Evolutionary conservation across 2,888 invertebrate species (phyloP), one percentile per base, ranked within the genome.

Genomic region (Clitarchus hookeri): DNA sequence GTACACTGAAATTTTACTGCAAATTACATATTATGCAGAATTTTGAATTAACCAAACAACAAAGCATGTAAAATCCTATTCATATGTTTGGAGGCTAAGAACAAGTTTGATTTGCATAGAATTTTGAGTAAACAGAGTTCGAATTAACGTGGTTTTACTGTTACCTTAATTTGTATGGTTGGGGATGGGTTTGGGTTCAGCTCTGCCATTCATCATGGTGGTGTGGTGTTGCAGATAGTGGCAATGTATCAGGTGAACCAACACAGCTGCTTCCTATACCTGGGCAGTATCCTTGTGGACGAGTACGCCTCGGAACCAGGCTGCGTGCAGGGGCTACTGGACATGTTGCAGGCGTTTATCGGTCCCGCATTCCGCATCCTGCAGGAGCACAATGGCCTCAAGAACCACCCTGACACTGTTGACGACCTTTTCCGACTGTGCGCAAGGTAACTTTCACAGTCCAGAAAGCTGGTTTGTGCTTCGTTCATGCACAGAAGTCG

Each of bases 351-450:
- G 91, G 97, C 97, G 82, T 95, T 97, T 89, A 94, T 97, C 89
- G 94, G 95, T 88, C 95, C 96, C 36, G 96, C 97, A n/a, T 96
- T 97, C 90, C 93, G 93, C 78, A 92, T 98, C 90, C 93, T 99
- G 88, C 96, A 97, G 91, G 94, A 94, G 84, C 94, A 94, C 87
- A 94, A 96, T 90, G 98, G 98, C 0, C 92, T 99, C 83, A 93
- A 95, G 87, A 96, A 98, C 91, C 97, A 99, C 93, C 99, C 99
- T 0, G 99, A 99, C 90, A 99, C 99, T 0, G 98, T 99, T 0
- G 99, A 99, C 91, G 99, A 99, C 91, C 95, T 99, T 88, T 99
- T 99, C 92, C 93, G 98, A 84, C 93, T 98, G 65, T 96, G 96
- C 89, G 94, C 95, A 84, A 93, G 96, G 93, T 92, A 89, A n/a